Base-by-base conservation (phyloP, 2,113 vertebrate genomes). In the Ochotona princeps region DNA sequence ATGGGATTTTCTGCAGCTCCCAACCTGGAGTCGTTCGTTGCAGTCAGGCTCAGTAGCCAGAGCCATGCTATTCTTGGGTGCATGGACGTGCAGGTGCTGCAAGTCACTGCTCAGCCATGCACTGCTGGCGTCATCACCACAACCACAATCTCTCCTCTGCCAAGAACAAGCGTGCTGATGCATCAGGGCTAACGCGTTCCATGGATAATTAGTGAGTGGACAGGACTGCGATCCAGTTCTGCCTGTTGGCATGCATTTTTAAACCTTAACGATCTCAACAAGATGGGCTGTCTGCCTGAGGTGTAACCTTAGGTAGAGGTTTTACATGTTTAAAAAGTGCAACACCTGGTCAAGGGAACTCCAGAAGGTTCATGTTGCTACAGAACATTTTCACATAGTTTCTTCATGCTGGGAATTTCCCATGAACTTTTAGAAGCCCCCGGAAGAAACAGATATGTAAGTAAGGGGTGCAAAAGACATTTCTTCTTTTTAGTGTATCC, bases 141-240 rank as follows among this genome's bases (percentile, higher is more conserved):
- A 14, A 49, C 17, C 51, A 8, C 38, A 0, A 1, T 87, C 60
- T n/a, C 35, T 87, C 65, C 15, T 69, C 38, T 8, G 21, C 10
- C 26, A 76, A 61, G 87, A 80, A 28, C n/a, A 61, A 57, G 76
- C 51, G 51, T 26, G 85, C 84, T 54, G 80, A 4, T 87, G 67
- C 87, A 72, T 95, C 73, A 90, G 51, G 47, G 54, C n/a, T 54
- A 54, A 72, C 63, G 83, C 30, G 54, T 51, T 51, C 54, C n/a
- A 51, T 67, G 79, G 84, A 28, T 91, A 76, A 87, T 87, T 80
- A 91, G 47, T 38, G 67, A 72, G 26, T 8, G 3, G 83, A 83
- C n/a, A 87, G 91, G 44, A 93, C 57, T 61, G 49, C 69, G 49
- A 30, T 72, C 94, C 44, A 54, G 49, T 75, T 91, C 73, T 74